These are phyloP conservation scores for Mesoclemmys tuberculata DNA, from an alignment of 2,113 vertebrate genomes.

Conservation along the genomic window DNA sequence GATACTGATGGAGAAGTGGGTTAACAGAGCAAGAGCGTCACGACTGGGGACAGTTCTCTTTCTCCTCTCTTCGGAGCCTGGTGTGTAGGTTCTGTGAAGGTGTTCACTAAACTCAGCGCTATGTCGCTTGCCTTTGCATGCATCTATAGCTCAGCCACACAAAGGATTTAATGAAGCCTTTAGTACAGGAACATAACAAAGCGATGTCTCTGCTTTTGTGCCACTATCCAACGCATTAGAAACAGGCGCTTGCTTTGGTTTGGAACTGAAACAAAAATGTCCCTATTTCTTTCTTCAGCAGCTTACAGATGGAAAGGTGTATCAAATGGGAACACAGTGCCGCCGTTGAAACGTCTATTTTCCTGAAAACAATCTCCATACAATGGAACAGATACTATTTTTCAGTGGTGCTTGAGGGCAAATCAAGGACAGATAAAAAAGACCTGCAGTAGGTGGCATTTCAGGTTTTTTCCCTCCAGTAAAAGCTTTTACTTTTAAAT, in stretches of 20 bases:
- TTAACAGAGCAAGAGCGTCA: neutral
- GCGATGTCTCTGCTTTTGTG: neutral
- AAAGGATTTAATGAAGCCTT: neutral
- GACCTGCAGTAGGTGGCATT: neutral
- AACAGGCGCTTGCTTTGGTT: neutral
- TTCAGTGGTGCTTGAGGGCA: conserved; percentile 36
- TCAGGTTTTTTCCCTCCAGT: neutral
- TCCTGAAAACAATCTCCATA: conserved; percentile 37
- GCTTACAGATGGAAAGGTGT: conserved; percentile 8
- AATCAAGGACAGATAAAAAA: conserved; percentile 66
- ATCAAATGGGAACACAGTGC: conserved; percentile 38
- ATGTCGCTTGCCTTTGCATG: fast-evolving
- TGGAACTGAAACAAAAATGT: neutral
- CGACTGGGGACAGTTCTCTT: neutral
- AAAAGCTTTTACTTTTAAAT: conserved; percentile 41
- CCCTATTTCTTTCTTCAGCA: conserved; percentile 5
- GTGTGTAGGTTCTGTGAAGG: fast-evolving
- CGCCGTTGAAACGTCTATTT: conserved; percentile 30
- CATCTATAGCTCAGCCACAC: fast-evolving
- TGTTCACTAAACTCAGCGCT: fast-evolving
- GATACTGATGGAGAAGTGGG: neutral
- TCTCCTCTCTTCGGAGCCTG: fast-evolving
- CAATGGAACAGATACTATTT: conserved; percentile 30
- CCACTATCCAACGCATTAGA: neutral
- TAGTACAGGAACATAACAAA: neutral